Base-by-base conservation (phyloP, 1,140 invertebrate species). In the Lasioglossum baleicum region DNA sequence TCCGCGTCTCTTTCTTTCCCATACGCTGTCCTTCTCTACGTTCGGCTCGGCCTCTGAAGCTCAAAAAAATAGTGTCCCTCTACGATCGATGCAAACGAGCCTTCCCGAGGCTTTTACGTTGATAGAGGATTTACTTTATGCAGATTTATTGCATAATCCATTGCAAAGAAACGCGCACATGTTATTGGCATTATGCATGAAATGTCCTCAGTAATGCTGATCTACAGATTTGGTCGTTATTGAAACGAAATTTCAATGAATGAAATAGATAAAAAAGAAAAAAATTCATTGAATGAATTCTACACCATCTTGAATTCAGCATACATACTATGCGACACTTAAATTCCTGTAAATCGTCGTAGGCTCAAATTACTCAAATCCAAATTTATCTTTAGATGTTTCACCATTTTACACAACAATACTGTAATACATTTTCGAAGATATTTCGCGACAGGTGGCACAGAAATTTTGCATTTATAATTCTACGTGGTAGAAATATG, bases 71-170 rank as follows among this genome's bases (percentile, higher is more conserved):
- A 26, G 26, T 26, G 26, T 26, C 26, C 26, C 26, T 26, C 26
- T 26, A 26, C 26, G 26, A 26, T 26, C 26, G 26, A 26, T 26
- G 26, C 26, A 26, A 26, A 26, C 26, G 26, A 26, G 1, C 26
- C 26, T 26, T 26, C 26, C 1, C 26, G 26, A 26, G 26, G 26
- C 26, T 26, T 26, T 26, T 26, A 1, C 0, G 26, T 26, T 1
- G 26, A 26, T 26, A 26, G 26, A 26, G 26, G 26, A 26, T 26
- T 26, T 26, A 26, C 26, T 26, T 0, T 26, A 78, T 71, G 44
- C 61, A 64, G 20, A 72, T 72, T 78, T 64, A 78, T 53, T 77
- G 64, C 17, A n/a, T 56, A 48, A 26, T 22, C 10, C 66, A 58
- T 72, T 56, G 22, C 6, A 68, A n/a, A 17, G 8, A n/a, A 48